Evolutionary conservation across 2,113 vertebrate species (phyloP), one percentile per base, ranked within the genome.

Genomic region (Albula goreensis): DNA sequence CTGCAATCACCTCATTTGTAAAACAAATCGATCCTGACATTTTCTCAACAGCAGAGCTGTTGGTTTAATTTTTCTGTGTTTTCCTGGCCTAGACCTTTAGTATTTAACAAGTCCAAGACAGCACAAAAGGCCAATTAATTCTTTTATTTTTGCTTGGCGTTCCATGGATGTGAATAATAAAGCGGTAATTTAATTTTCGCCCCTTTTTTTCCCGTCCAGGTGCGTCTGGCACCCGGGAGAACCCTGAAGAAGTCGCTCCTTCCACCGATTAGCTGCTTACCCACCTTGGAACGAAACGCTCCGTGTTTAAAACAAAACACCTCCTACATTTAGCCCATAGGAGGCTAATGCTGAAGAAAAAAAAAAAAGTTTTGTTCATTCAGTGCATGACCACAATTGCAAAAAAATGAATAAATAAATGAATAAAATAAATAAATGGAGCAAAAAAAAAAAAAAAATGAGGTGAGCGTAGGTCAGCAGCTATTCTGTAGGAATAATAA

Each of bases 311-410:
- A 48, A 48, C 19, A 63, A 2, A 41, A 1, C 19, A 31, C 22
- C 70, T 74, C 22, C 70, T 25, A 4, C n/a, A 31, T 31, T 66
- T 74, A 74, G 70, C 22, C 70, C n/a, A 74, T 74, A 31, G 31
- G 70, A 74, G 70, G 11, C 1, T 74, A 74, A 74, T 31, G 19
- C n/a, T 74, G 70, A 31, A 74, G 5, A 74, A 80, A 50, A 15
- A 56, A 53, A 85, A 66, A 13, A 19, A 56, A 41, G 8, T 63
- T 49, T 83, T 78, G 63, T 81, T 53, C 50, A 86, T 48, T 80
- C 85, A 86, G 85, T 25, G 78, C 63, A 66, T 86, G 80, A 41
- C 74, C 80, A 63, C 41, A 17, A 51, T 48, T 81, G 49, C 22
- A 48, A 41, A 41, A 41, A 41, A 41, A 41, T 41, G 31, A 41